Base-by-base conservation (phyloP, 2,113 vertebrate genomes). In the Strix aluco region DNA sequence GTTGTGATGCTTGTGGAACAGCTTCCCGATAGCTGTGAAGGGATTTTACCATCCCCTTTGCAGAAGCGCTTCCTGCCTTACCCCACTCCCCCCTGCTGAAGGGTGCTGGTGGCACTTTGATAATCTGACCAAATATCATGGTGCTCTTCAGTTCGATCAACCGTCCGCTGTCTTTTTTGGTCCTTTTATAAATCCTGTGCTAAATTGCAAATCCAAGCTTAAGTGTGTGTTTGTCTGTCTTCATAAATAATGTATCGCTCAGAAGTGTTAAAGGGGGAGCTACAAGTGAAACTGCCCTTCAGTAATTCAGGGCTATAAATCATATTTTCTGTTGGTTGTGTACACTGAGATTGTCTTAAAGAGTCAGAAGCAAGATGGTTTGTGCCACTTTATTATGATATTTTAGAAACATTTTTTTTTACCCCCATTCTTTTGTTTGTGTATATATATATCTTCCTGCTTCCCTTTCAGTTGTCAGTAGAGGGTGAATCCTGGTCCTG, bases 171-270 rank as follows among this genome's bases (percentile, higher is more conserved):
- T n/a, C 67, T 75, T 52, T 57, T 89, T 20, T 34, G 70, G n/a
- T 54, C 59, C 59, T 80, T 77, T 83, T 55, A 7, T 42, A 81
- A 93, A 70, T 20, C 90, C 67, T n/a, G 7, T 7, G 78, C 90
- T 87, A 86, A 82, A 93, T 58, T 83, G 46, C 74, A 93, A 20
- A 82, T 52, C 87, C 47, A 13, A 44, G 66, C 66, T 81, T 15
- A 71, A 88, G 88, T 17, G 67, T 77, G 65, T 49, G 86, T 94
- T 71, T 88, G 90, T 83, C 88, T 23, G 21, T 46, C 88, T 59
- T 36, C 80, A 51, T 93, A 51, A 94, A 95, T 96, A 95, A 92
- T 78, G 72, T 88, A 81, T 82, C 8, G 1, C 67, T 59, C n/a
- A 1, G 4, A 44, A 88, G 86, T 14, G 74, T 34, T 46, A 25